phyloP scores from a whole-genome alignment of 1,140 invertebrate species.

The Battus philenor region DNA sequence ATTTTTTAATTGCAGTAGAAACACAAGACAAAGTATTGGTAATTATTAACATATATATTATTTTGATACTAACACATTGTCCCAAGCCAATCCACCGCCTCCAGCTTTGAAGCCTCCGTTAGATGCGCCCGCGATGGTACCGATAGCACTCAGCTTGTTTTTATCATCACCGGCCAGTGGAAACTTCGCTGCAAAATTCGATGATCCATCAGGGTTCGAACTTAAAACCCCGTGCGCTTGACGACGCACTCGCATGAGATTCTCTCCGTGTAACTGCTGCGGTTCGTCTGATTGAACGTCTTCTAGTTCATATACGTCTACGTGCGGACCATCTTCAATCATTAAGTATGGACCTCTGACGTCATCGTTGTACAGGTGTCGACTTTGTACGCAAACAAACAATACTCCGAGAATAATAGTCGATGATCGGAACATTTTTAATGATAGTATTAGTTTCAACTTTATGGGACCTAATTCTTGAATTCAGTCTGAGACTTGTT shows the following conservation, averaged over 20 bases:
- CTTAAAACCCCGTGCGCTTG: slow-evolving; percentile 26
- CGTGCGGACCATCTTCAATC: background rate
- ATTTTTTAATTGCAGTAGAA: background rate
- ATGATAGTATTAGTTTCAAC: no score
- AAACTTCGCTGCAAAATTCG: slow-evolving; percentile 28
- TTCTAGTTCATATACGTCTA: slow-evolving; percentile 2
- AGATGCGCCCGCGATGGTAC: slow-evolving; percentile 17
- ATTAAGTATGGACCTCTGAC: background rate
- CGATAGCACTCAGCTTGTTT: slow-evolving; percentile 35
- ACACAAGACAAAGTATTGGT: no score
- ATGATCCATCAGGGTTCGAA: slow-evolving; percentile 32
- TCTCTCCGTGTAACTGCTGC: no score
- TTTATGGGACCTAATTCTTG: no score
- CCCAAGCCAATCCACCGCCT: slow-evolving; percentile 30
- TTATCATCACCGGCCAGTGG: slow-evolving; percentile 31
- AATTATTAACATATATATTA: background rate
- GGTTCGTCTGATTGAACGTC: slow-evolving; percentile 16
- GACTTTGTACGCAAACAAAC: slow-evolving; percentile 12
- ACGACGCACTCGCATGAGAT: slow-evolving; percentile 19
- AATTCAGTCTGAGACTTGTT: no score
- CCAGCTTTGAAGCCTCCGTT: slow-evolving; percentile 23
- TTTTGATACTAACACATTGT: slow-evolving; percentile 36
- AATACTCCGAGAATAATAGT: slow-evolving; percentile 12
- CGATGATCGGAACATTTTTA: slow-evolving; percentile 6
- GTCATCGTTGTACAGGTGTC: background rate